Evolutionary conservation across 2,888 invertebrate genomes (phyloP).

Genomic region (Hyppa rectilinea): DNA sequence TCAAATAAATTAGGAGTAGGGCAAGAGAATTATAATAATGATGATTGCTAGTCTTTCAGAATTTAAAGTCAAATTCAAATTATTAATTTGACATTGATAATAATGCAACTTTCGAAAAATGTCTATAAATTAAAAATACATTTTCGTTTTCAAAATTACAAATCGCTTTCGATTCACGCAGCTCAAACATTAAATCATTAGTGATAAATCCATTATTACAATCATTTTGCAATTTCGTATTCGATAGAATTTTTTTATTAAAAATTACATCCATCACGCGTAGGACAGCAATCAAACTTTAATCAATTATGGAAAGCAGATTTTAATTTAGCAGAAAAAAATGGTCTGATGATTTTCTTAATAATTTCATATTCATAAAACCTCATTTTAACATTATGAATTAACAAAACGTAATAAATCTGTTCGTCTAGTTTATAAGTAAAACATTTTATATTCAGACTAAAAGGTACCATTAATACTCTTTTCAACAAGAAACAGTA

Average conservation of each 20-base stretch:
- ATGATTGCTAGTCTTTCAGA: neutral
- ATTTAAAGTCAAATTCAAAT: neutral
- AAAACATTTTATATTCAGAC: neutral
- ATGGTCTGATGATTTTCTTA: neutral
- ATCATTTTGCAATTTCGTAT: slow-evolving; percentile 37
- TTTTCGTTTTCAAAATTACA: slow-evolving; percentile 5
- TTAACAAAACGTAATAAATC: neutral
- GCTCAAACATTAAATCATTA: slow-evolving; percentile 23
- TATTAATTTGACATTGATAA: neutral
- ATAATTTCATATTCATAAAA: neutral
- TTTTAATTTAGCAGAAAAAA: slow-evolving; percentile 14
- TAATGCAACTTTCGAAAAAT: neutral
- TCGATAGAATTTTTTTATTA: slow-evolving; percentile 29
- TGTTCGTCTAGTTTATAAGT: neutral
- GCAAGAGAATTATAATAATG: neutral
- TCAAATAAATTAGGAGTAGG: neutral
- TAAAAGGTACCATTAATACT: slow-evolving; percentile 21
- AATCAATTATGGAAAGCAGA: slow-evolving; percentile 45
- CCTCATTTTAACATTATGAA: no score
- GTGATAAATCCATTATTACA: slow-evolving; percentile 26
- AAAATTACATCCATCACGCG: slow-evolving; percentile 33
- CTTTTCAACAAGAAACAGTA: slow-evolving; percentile 2
- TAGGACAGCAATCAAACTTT: slow-evolving; percentile 29
- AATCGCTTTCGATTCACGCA: slow-evolving; percentile 1
- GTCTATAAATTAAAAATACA: neutral